phyloP scores from a whole-genome alignment of 2,888 invertebrate species.

The Drosophila picticornis region DNA sequence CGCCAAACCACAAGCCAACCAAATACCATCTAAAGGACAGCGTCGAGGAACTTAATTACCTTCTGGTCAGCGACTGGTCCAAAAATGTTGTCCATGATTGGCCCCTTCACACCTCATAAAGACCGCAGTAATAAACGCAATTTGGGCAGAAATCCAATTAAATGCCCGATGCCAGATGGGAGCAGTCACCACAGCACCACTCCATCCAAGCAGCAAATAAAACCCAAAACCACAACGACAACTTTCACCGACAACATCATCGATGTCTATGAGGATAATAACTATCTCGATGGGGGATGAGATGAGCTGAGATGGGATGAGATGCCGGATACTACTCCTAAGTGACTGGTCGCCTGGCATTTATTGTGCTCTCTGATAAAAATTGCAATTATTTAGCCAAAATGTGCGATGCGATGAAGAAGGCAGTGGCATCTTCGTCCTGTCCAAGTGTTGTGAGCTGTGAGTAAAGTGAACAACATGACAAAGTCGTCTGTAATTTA shows the following conservation, averaged over 20 bases:
- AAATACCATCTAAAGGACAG: conserved; percentile 14
- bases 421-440: conserved; percentile 18
- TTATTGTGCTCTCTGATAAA: conserved; percentile 73
- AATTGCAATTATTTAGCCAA: conserved; percentile 79
- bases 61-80: conserved; percentile 48
- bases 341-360: conserved; percentile 60
- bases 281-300: conserved; percentile 31
- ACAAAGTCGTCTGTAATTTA: conserved; percentile 78
- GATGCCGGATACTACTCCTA: conserved; percentile 36
- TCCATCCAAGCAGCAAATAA: conserved; percentile 30
- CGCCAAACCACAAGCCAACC: conserved; percentile 23
- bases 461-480: conserved; percentile 56
- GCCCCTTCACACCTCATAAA: conserved; percentile 78
- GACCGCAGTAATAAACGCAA: conserved; percentile 77
- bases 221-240: conserved; percentile 59
- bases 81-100: conserved; percentile 53
- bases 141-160: conserved; percentile 80
- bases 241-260: conserved; percentile 67
- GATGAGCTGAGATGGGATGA: conserved; percentile 4
- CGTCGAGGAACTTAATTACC: conserved; percentile 72
- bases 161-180: conserved; percentile 57
- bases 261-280: conserved; percentile 73
- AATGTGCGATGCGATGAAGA: conserved; percentile 53
- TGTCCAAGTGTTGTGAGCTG: conserved; percentile 43
- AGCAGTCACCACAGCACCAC: conserved; percentile 8